phyloP scores from a whole-genome alignment of 2,113 vertebrate species.

The Prunella fulvescens region DNA sequence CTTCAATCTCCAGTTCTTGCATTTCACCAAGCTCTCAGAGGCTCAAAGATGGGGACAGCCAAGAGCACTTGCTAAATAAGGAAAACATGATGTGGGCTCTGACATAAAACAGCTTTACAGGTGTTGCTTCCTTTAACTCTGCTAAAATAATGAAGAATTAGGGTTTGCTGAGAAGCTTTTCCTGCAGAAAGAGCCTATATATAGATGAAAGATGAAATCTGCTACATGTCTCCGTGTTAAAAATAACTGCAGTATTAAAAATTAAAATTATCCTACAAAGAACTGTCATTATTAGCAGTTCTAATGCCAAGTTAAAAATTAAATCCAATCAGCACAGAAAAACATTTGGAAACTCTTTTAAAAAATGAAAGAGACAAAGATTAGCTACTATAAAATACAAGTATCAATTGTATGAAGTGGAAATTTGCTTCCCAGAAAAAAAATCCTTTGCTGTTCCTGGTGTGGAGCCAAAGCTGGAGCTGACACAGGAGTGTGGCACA shows the following conservation, averaged over 20 bases:
- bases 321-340: constrained; percentile 28
- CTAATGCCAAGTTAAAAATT: constrained; percentile 28
- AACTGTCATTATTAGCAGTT: constrained; percentile 31
- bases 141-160: not conserved
- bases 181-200: not conserved
- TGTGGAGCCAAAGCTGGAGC: not conserved
- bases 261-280: constrained; percentile 33
- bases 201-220: constrained; percentile 7
- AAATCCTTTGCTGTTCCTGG: not conserved
- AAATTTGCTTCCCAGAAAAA: not conserved
- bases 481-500: not conserved
- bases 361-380: constrained; percentile 52
- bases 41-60: not conserved
- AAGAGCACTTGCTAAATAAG: not conserved
- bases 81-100: not conserved
- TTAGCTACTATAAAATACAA: not conserved
- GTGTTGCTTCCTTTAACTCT: not conserved
- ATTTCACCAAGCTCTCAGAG: not conserved
- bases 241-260: constrained; percentile 57
- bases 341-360: constrained; percentile 41
- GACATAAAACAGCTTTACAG: not conserved
- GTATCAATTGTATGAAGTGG: not conserved
- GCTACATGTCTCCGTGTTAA: not conserved
- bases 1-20: accelerated
- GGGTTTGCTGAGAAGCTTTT: not conserved